Conservation (phyloP, 2,113 vertebrate species). For the Aphyosemion australe region DNA sequence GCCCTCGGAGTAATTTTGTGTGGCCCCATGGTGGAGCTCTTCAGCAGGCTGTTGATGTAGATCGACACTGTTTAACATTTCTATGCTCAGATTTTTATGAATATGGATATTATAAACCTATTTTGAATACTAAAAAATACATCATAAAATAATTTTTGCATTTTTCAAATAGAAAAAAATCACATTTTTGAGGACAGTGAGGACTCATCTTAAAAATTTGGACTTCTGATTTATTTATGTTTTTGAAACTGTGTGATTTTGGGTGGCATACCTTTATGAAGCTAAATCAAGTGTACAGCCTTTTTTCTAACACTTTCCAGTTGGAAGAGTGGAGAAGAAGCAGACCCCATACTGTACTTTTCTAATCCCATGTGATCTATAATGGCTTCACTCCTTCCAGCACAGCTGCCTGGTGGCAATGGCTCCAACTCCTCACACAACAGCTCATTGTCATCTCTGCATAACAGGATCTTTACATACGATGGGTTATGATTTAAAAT, state of each 20-base stretch:
- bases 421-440: conserved; percentile 48
- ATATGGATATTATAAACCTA: too few species aligned
- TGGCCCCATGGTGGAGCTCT: too few species aligned
- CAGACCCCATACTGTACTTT: conserved; percentile 67
- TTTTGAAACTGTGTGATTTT: conserved; percentile 38
- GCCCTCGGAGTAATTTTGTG: background rate
- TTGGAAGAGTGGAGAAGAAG: conserved; percentile 44
- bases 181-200: too few species aligned
- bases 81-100: too few species aligned
- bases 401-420: conserved; percentile 63
- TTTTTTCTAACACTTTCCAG: conserved; percentile 50
- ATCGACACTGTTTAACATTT: too few species aligned
- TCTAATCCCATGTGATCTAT: conserved; percentile 77
- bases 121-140: too few species aligned
- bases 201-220: too few species aligned
- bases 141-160: too few species aligned
- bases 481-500: conserved; percentile 29
- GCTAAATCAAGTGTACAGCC: conserved; percentile 63
- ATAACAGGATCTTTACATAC: conserved; percentile 22
- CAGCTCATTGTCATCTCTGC: conserved; percentile 54
- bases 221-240: background rate
- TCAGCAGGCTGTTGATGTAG: too few species aligned
- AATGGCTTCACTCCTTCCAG: conserved; percentile 57
- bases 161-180: too few species aligned
- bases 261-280: conserved; percentile 50